A percentile compares a stretch with the other conserved stretches of the same genome.
Evolutionary conservation across 2,113 vertebrate genomes (phyloP).

Genomic region (Hiodon tergisus): DNA sequence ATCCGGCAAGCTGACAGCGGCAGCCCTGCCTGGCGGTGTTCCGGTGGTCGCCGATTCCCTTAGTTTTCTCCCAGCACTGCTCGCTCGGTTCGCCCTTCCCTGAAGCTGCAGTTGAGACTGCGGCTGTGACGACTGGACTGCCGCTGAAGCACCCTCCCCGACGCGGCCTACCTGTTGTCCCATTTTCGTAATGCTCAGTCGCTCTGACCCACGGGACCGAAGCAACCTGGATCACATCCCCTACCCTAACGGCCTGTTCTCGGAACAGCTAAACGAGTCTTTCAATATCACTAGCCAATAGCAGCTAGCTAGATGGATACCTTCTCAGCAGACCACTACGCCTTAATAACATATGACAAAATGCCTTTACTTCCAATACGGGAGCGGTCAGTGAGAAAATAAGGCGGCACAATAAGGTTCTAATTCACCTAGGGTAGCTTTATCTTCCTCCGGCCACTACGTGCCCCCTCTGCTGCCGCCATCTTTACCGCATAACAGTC

Average conservation of each 20-base stretch:
- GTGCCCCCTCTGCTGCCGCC: slow-evolving; percentile 82
- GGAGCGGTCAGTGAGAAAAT: not conserved
- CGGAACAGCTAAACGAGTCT: slow-evolving; percentile 35
- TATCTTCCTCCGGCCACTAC: slow-evolving; percentile 64
- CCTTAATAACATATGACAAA: slow-evolving; percentile 38
- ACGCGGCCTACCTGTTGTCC: slow-evolving; percentile 96
- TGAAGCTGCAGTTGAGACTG: slow-evolving; percentile 61
- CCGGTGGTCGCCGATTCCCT: slow-evolving; percentile 61
- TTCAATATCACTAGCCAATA: slow-evolving; percentile 5
- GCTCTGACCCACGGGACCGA: slow-evolving; percentile 56
- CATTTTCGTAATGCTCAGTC: slow-evolving; percentile 69
- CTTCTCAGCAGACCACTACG: not conserved
- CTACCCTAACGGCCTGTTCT: slow-evolving; percentile 53
- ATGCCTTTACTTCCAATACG: slow-evolving; percentile 24
- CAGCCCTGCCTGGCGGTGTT: slow-evolving; percentile 64
- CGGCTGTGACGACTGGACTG: slow-evolving; percentile 65
- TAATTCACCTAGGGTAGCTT: slow-evolving; percentile 61
- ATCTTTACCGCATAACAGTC: slow-evolving; percentile 91
- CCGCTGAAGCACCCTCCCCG: slow-evolving; percentile 75
- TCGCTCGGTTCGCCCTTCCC: slow-evolving; percentile 67
- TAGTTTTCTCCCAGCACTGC: slow-evolving; percentile 71
- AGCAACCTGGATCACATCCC: slow-evolving; percentile 67
- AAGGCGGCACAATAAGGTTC: slow-evolving; percentile 32
- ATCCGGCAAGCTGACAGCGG: slow-evolving; percentile 63
- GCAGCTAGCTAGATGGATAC: slow-evolving; percentile 32